Conservation (phyloP, 1,140 invertebrate species). For the Adoxophyes honmai region DNA sequence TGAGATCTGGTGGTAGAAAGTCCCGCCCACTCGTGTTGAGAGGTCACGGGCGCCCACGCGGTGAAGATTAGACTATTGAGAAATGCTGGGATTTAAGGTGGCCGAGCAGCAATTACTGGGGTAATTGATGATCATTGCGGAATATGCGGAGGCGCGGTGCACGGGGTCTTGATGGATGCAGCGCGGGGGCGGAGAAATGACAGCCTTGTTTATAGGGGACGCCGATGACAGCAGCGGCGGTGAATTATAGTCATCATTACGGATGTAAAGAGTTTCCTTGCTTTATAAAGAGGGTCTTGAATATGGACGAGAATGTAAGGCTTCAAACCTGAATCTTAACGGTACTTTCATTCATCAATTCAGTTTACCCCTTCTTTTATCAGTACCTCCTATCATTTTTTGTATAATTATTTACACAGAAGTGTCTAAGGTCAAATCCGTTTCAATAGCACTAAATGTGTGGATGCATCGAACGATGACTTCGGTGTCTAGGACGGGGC, state of each 20-base stretch:
- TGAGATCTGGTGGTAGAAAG: conserved; percentile 40
- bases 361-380: too few species aligned
- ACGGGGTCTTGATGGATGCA: conserved; percentile 7
- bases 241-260: conserved; percentile 8
- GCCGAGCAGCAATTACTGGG: conserved; percentile 33
- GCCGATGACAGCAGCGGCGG: neutral
- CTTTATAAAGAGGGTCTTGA: neutral
- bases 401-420: too few species aligned
- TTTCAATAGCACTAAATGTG: too few species aligned
- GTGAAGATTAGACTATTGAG: conserved; percentile 32
- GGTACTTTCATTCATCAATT: too few species aligned
- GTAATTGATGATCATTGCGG: conserved; percentile 42
- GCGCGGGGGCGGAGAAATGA: conserved; percentile 1
- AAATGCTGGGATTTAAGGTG: conserved; percentile 31
- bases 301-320: too few species aligned
- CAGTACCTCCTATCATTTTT: too few species aligned
- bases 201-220: neutral
- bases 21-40: conserved; percentile 49
- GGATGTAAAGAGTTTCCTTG: conserved; percentile 1
- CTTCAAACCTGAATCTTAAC: too few species aligned
- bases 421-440: too few species aligned
- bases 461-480: neutral
- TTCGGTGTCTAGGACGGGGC: neutral
- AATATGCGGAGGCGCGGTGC: conserved; percentile 29
- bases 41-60: conserved; percentile 49